These are phyloP conservation scores for Ptilonorhynchus violaceus DNA, from an alignment of 2,113 vertebrate species.

Conservation along the genomic window DNA sequence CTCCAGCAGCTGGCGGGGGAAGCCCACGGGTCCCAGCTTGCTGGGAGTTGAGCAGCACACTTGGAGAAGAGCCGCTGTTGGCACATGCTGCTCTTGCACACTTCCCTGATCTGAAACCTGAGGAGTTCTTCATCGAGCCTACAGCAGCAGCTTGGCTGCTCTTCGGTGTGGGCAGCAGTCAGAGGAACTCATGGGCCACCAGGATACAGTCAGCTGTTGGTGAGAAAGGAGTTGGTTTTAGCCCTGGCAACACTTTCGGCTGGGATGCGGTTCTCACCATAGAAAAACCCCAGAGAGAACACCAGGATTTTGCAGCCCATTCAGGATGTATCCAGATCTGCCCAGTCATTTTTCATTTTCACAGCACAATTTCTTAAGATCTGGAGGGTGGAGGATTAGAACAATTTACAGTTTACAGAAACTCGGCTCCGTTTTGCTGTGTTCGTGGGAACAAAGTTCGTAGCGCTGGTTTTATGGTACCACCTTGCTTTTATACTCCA, in stretches of 20 bases:
- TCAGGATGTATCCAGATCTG: background rate
- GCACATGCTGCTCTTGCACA: background rate
- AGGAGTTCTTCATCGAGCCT: background rate
- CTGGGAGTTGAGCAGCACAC: fast-evolving
- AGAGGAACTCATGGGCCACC: background rate
- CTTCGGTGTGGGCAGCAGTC: background rate
- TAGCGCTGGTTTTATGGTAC: background rate
- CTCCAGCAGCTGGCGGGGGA: background rate
- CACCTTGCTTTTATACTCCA: slow-evolving; percentile 33
- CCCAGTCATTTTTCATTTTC: background rate
- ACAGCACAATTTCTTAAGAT: background rate
- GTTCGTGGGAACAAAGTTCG: background rate
- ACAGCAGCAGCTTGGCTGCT: background rate
- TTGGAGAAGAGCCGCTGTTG: background rate
- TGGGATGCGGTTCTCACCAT: background rate
- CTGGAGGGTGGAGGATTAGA: background rate
- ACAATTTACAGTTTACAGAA: slow-evolving; percentile 10
- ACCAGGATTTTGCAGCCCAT: background rate
- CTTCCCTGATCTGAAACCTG: fast-evolving
- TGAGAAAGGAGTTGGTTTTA: background rate
- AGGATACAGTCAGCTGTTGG: background rate
- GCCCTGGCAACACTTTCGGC: background rate
- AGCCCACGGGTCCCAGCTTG: background rate
- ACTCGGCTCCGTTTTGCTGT: background rate
- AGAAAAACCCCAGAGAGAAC: background rate